phyloP scores from a whole-genome alignment of 2,113 vertebrate genomes.

The Craseonycteris thonglongyai region DNA sequence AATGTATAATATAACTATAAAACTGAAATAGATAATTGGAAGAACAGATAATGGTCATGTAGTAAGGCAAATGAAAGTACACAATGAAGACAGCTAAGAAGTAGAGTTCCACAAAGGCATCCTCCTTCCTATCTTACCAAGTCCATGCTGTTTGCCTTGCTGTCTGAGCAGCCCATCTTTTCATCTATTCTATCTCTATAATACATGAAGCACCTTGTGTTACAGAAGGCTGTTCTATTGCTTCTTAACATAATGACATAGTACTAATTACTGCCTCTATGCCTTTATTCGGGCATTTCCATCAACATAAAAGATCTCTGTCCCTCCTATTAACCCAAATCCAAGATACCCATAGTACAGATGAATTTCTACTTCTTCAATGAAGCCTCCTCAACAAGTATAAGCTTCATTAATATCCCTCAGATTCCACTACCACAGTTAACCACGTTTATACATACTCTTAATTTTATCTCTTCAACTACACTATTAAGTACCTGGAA shows the following conservation, averaged over 20 bases:
- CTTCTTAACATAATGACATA: not conserved
- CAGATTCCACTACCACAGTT: not conserved
- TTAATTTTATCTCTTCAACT: slow-evolving; percentile 22
- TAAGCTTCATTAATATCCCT: not conserved
- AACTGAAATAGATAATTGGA: not conserved
- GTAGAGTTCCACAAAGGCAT: not conserved
- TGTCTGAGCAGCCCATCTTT: not conserved
- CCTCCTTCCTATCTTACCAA: not conserved
- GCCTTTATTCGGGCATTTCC: not conserved
- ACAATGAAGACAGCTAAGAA: not conserved
- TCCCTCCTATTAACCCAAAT: not conserved
- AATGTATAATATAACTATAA: slow-evolving; percentile 7
- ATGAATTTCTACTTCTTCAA: slow-evolving; percentile 26
- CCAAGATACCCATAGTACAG: not conserved
- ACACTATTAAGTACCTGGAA: slow-evolving; percentile 1
- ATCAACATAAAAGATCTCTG: slow-evolving; percentile 16
- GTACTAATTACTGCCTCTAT: not conserved
- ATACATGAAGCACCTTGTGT: not conserved
- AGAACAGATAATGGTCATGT: not conserved
- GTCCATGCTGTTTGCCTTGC: not conserved
- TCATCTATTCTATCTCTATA: not conserved
- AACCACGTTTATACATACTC: not conserved
- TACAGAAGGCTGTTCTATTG: not conserved
- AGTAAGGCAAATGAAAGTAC: slow-evolving; percentile 24
- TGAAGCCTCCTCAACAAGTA: slow-evolving; percentile 7